Evolutionary conservation across 2,888 invertebrate species (phyloP).

Genomic region (Druceiella hillmani): DNA sequence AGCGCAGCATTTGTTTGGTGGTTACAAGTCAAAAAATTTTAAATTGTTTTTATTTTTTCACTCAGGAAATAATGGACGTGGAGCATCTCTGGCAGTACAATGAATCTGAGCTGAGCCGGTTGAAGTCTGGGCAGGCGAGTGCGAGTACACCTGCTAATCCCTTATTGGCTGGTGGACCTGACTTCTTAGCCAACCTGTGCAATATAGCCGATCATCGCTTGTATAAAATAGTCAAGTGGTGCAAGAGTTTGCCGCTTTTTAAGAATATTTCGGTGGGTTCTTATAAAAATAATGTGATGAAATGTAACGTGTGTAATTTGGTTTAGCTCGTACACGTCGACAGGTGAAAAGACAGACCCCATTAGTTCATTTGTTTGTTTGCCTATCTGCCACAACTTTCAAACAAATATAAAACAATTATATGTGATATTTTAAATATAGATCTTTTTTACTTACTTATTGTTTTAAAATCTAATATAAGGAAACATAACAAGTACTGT

Average conservation of each 20-base stretch:
- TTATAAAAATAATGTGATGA: no score
- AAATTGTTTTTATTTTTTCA: conserved; percentile 18
- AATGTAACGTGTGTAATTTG: no score
- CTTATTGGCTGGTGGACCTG: conserved; percentile 53
- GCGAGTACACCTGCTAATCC: conserved; percentile 43
- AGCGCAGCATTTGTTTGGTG: no score
- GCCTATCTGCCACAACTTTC: no score
- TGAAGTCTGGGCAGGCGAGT: conserved; percentile 19
- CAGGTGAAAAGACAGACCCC: no score
- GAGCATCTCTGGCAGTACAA: conserved; percentile 95
- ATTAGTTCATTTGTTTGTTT: no score
- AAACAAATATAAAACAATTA: no score
- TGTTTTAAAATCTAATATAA: no score
- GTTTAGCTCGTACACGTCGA: no score
- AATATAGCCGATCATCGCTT: conserved; percentile 93
- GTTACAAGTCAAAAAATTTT: conserved; percentile 7
- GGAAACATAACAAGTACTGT: no score
- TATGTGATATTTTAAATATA: no score
- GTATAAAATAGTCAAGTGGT: conserved; percentile 98
- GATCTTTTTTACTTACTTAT: no score
- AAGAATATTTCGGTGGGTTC: conserved; percentile 87
- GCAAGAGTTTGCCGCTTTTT: conserved; percentile 93
- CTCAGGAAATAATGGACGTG: conserved; percentile 91
- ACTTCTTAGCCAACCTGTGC: conserved; percentile 84
- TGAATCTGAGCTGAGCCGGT: conserved; percentile 68